Evolutionary conservation across 2,113 vertebrate genomes (phyloP).

Genomic region (Ascaphus truei): DNA sequence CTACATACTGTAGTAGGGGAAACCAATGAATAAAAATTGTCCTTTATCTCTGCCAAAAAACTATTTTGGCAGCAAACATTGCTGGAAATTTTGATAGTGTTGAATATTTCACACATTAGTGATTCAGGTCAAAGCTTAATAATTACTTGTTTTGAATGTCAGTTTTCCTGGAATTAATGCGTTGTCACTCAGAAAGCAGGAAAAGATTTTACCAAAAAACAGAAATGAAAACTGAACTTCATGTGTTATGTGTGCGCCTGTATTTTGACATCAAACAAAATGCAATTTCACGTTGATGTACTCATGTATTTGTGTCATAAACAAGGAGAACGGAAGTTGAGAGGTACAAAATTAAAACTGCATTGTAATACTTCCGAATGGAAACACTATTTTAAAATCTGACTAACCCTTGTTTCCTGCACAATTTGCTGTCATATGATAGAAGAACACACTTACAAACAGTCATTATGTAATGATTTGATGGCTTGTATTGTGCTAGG

Average conservation of each 20-base stretch:
- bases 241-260: neutral
- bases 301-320: conserved; percentile 4
- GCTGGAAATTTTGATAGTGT: too few relatives aligned
- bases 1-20: too few relatives aligned
- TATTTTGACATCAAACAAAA: conserved; percentile 5
- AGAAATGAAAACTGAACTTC: neutral
- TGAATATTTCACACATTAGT: too few relatives aligned
- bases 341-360: neutral
- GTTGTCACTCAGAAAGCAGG: neutral
- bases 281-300: neutral
- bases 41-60: too few relatives aligned
- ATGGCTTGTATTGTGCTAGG: neutral
- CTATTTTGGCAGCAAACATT: too few relatives aligned
- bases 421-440: neutral
- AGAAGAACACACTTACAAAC: neutral
- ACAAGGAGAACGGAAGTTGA: neutral
- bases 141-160: too few relatives aligned
- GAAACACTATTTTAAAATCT: neutral
- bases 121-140: too few relatives aligned
- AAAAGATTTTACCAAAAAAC: neutral
- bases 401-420: neutral
- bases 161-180: too few relatives aligned
- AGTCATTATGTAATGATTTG: conserved; percentile 7
- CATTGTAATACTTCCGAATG: conserved; percentile 6
- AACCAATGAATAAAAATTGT: too few relatives aligned